Base-by-base conservation (phyloP, 2,888 invertebrate species). In the Panopea generosa region DNA sequence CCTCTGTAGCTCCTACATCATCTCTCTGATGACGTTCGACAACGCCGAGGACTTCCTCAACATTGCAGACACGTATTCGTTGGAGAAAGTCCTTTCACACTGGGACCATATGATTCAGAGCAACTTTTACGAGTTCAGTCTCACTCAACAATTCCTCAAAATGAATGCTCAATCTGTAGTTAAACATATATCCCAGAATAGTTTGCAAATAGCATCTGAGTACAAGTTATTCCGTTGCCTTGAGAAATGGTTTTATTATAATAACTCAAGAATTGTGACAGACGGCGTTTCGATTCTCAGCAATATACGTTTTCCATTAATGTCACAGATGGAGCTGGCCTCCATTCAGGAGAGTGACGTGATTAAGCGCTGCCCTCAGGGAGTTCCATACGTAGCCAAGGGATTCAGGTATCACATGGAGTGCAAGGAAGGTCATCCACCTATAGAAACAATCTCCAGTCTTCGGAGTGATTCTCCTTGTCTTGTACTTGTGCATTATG, bases 1-100 rank as follows among this genome's bases (percentile, higher is more conserved):
- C 55, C 86, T 91, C 27, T 92, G 92, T 79, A 90, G 90, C 77
- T 87, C 86, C n/a, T 92, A 90, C 81, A 90, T 92, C 61, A 91
- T 90, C 62, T 87, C 90, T 0, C 77, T 88, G 38, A 83, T 92
- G 83, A 91, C 90, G 0, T 91, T 91, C 77, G 88, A 89, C n/a
- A 92, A 91, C 68, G 89, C 91, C 2, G 90, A 92, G 29, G 90
- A 90, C 52, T 87, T 92, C 65, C 78, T 92, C 9, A 84, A 86
- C 52, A 90, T 92, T 24, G 91, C 91, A 0, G 91, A 91, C 74
- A 91, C 90, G 0, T 91, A 91, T 67, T 90, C 91, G 1, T 81
- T 92, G 43, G 86, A 87, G 22, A 84, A 86, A 43, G 91, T 92
- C 0, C 74, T 84, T 7, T 77, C 83, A 1, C 89, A 88, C 75